These are phyloP conservation scores for Muricea muricata DNA, from an alignment of 92 coral and sea anemone genomes.

Conservation along the genomic window DNA sequence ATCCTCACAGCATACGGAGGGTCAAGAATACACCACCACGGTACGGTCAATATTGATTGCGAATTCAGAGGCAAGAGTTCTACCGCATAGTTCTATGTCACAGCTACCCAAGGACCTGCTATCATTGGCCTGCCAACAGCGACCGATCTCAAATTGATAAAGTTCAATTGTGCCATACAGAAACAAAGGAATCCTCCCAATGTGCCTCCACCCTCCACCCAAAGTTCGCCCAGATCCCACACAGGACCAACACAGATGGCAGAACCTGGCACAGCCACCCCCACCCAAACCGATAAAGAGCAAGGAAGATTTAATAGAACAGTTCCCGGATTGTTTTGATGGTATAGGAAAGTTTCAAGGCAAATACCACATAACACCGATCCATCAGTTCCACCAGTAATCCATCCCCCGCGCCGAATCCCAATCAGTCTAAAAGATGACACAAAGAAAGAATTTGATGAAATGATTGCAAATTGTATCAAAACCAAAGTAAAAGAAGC, in stretches of 20 bases:
- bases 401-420: slow-evolving; percentile 60
- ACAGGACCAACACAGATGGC: not conserved
- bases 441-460: slow-evolving; percentile 41
- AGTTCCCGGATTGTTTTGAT: slow-evolving; percentile 58
- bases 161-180: slow-evolving; percentile 20
- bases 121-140: slow-evolving; percentile 57
- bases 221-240: not conserved
- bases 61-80: not conserved
- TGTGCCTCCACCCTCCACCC: not conserved
- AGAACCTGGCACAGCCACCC: not conserved
- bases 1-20: slow-evolving; percentile 58
- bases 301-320: slow-evolving; percentile 33
- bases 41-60: slow-evolving; percentile 40
- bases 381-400: slow-evolving; percentile 50
- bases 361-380: slow-evolving; percentile 64
- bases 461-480: slow-evolving; percentile 16
- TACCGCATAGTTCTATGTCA: slow-evolving; percentile 51
- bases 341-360: slow-evolving; percentile 70
- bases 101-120: slow-evolving; percentile 58
- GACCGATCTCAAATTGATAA: slow-evolving; percentile 37
- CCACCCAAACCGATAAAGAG: slow-evolving; percentile 25
- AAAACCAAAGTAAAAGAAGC: slow-evolving; percentile 54
- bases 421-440: slow-evolving; percentile 61
- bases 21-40: slow-evolving; percentile 50
- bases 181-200: not conserved